These are phyloP conservation scores for Threskiornis aethiopicus DNA, from an alignment of 2,797 vertebrate species.

Conservation along the genomic window DNA sequence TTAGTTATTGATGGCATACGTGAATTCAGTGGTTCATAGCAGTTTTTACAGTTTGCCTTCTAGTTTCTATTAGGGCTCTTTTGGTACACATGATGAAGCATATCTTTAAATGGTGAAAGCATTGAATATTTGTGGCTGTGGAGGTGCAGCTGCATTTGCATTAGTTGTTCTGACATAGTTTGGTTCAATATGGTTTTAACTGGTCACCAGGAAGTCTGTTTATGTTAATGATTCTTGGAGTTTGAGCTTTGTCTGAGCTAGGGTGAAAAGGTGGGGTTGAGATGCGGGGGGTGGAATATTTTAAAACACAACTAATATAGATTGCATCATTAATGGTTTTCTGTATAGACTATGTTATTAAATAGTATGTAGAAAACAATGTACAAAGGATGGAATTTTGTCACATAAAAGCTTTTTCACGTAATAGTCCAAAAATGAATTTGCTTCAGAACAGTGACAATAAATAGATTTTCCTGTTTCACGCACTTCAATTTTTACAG, in stretches of 20 bases:
- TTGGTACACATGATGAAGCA: neutral
- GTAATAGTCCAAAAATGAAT: neutral
- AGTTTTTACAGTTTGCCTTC: neutral
- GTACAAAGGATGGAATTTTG: neutral
- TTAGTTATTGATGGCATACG: neutral
- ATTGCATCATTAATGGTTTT: neutral
- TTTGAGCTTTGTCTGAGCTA: neutral
- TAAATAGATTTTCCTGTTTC: neutral
- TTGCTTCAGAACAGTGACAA: neutral
- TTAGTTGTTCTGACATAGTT: neutral
- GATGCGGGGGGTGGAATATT: neutral
- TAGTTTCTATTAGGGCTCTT: neutral
- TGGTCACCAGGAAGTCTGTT: neutral
- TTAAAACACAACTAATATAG: neutral
- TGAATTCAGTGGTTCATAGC: neutral
- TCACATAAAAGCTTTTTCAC: neutral
- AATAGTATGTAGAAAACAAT: neutral
- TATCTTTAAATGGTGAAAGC: neutral
- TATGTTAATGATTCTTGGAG: neutral
- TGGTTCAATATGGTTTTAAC: neutral
- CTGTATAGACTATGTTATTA: neutral
- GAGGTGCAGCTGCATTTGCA: neutral
- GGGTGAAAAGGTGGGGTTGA: neutral
- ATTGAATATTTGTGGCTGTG: neutral
- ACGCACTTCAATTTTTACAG: neutral